Evolutionary conservation across 2,113 vertebrate genomes (phyloP), one percentile per base, ranked within the genome.

Genomic region (Burhinus bistriatus): DNA sequence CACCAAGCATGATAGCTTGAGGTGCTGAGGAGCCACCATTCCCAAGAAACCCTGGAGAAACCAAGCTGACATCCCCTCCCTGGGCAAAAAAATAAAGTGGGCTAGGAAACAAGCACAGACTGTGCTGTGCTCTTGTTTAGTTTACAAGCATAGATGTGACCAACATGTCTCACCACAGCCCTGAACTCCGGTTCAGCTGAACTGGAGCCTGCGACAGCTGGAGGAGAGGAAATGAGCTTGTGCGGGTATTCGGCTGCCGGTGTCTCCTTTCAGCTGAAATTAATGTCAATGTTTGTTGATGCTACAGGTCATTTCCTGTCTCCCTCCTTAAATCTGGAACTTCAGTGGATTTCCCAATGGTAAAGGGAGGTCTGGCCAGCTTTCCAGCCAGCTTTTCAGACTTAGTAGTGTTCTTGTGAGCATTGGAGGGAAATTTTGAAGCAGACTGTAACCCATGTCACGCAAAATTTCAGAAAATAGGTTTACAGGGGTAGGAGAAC

Each of bases 241-340:
- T 2, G 6, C 0, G 4, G 54, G 18, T 79, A 38, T 83, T 91
- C 3, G 0, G n/a, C 83, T 91, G 83, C 64, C 0, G 30, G 77
- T 82, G 83, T 89, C 73, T 75, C 40, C 57, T 94, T 93, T 95
- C 97, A 91, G 65, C 70, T 72, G 83, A 87, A 94, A 91, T 76
- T 64, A 29, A 47, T 72, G 93, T 91, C 90, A 82, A 9, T 61
- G 57, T 54, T 45, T 95, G 83, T 82, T 97, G 89, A 76, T 87
- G 81, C 89, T 85, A 69, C 83, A 93, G 83, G 89, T 95, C 52
- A 95, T 95, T 97, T 93, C 96, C 94, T 79, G 20, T 72, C 89
- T 89, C 61, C 42, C 17, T 12, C 1, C 0, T 89, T 78, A 87
- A 84, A 92, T 76, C 77, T 95, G 91, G 70, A 91, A 72, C 54